These are phyloP conservation scores for Halcyon senegalensis DNA, from an alignment of 2,113 vertebrate species.

Conservation along the genomic window DNA sequence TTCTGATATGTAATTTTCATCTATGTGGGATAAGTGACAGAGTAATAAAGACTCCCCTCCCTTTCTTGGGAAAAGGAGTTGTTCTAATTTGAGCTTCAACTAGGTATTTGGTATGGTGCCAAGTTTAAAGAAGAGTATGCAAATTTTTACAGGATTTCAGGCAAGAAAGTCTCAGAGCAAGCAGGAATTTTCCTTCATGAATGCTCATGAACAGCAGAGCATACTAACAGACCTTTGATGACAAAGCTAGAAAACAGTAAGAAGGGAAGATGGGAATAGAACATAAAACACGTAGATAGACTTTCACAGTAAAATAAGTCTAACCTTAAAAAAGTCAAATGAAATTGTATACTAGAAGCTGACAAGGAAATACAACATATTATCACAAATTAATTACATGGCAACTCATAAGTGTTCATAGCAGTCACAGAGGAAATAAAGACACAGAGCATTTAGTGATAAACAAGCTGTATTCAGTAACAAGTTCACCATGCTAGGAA, in stretches of 20 bases:
- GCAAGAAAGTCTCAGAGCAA: background rate
- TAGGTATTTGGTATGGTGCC: conserved; percentile 1
- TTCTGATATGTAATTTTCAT: conserved; percentile 8
- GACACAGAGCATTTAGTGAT: background rate
- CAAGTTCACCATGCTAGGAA: background rate
- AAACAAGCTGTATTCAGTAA: background rate
- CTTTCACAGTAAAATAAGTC: background rate
- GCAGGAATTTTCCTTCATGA: background rate
- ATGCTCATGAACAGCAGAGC: background rate
- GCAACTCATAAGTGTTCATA: background rate
- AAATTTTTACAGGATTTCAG: conserved; percentile 33
- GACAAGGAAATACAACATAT: background rate
- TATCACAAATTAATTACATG: background rate
- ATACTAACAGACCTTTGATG: background rate
- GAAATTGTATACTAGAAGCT: background rate
- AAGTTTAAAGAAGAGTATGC: conserved; percentile 19
- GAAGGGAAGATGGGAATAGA: background rate
- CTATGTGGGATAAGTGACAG: conserved; percentile 15
- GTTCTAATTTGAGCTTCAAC: conserved; percentile 3
- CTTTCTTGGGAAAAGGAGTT: conserved; percentile 53
- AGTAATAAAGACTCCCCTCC: background rate
- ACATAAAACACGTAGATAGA: background rate
- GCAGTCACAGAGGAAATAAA: background rate
- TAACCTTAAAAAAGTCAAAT: background rate
- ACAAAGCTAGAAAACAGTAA: background rate